Base-by-base conservation (phyloP, 2,797 vertebrate species). In the Chromis chromis region DNA sequence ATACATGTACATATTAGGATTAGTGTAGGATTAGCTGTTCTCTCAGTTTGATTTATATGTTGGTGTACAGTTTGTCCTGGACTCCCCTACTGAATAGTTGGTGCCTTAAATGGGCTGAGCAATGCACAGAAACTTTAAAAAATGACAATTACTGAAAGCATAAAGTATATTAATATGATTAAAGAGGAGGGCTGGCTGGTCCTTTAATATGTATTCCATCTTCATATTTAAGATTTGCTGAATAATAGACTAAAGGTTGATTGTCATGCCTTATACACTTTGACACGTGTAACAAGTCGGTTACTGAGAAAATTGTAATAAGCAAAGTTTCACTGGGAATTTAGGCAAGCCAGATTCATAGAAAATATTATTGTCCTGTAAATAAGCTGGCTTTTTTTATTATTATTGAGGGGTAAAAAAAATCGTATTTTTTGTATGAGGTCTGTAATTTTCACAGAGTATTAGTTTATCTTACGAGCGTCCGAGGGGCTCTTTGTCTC, bases 281-380 rank as follows among this genome's bases (percentile, higher is more conserved):
- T 67, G 56, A 95, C 92, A 91, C 86, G n/a, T 88, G 92, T 93
- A 93, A 92, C 93, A 82, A 69, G 70, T 88, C 73, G 66, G 93
- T 95, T 94, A 92, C 89, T 91, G 88, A 91, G 84, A 86, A 67
- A 87, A 83, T 70, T 78, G 65, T 88, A 66, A 73, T 76, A 76
- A 85, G 63, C 72, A 78, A 82, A 68, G 80, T 89, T 88, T 92
- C 89, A 92, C 91, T 94, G 91, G 91, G 92, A 88, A 90, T 81
- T 90, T 84, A 84, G 82, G 71, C 65, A 76, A 87, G 92, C 90
- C 93, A 93, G 91, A 88, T 70, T 90, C 74, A 72, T 83, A 85
- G 93, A 88, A 93, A 92, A 94, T 94, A 94, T 91, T 94, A 78
- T 91, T 88, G 81, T 93, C 65, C 67, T 95, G 93, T 95, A 95